A percentile compares a stretch with the other conserved stretches of the same genome.
Evolutionary conservation across 1,140 invertebrate genomes (phyloP).

Genomic region (Acromyrmex heyeri): DNA sequence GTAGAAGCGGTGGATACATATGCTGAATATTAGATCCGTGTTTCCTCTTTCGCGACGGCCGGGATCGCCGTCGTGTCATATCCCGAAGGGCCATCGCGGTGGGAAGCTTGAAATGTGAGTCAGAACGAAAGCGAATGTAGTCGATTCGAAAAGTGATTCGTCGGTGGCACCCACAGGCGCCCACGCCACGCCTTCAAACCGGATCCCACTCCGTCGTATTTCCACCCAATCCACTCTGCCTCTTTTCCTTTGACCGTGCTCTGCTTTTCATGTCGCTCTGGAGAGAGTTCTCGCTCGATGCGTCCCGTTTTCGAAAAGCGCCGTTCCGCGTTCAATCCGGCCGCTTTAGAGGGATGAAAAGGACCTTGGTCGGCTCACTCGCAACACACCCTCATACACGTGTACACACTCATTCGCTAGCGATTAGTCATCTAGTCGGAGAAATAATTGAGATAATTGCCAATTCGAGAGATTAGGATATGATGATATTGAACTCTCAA

Average conservation of each 20-base stretch:
- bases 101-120: slow-evolving; percentile 26
- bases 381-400: not conserved
- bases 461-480: not conserved
- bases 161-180: slow-evolving; percentile 16
- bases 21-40: slow-evolving; percentile 42
- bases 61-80: not conserved
- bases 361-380: slow-evolving; percentile 13
- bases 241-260: slow-evolving; percentile 55
- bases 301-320: slow-evolving; percentile 49
- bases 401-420: not conserved
- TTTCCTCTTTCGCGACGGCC: slow-evolving; percentile 4
- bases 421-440: not conserved
- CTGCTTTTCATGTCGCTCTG: slow-evolving; percentile 44
- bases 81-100: slow-evolving; percentile 21
- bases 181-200: slow-evolving; percentile 36
- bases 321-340: slow-evolving; percentile 43
- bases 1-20: slow-evolving; percentile 8
- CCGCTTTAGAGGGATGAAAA: slow-evolving; percentile 47
- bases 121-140: slow-evolving; percentile 25
- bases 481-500: slow-evolving; percentile 14
- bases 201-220: slow-evolving; percentile 30
- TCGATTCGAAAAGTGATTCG: slow-evolving; percentile 38
- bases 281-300: slow-evolving; percentile 50
- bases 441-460: too few species aligned
- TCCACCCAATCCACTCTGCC: slow-evolving; percentile 51